Conservation (phyloP, 2,113 vertebrate genomes). For the Chaenogobius annularis region DNA sequence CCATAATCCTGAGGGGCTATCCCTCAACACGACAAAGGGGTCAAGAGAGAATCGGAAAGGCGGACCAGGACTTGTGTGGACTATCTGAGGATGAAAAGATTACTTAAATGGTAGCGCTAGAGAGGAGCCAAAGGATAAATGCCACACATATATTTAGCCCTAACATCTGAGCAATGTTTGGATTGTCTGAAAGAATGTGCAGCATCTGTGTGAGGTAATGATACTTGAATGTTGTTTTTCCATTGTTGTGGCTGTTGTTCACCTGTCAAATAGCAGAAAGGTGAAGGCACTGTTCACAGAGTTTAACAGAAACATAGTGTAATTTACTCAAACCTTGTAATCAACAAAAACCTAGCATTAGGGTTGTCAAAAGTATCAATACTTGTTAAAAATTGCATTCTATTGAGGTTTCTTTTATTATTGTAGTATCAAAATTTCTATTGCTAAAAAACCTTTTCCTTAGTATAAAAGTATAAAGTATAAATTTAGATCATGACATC, state of each 20-base stretch:
- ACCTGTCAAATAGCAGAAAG: constrained; percentile 25
- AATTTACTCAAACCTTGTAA: not conserved
- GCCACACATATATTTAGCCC: constrained; percentile 12
- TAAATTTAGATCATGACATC: too few species aligned
- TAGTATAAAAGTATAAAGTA: too few species aligned
- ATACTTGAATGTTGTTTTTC: not conserved
- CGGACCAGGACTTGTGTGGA: constrained; percentile 20
- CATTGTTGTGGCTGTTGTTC: constrained; percentile 5
- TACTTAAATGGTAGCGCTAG: not conserved
- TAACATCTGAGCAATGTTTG: constrained; percentile 41
- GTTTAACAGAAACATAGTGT: not conserved
- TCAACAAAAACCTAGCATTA: too few species aligned
- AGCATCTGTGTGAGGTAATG: constrained; percentile 20
- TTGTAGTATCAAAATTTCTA: too few species aligned
- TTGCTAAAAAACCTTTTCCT: too few species aligned
- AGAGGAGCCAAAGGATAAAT: constrained; percentile 8
- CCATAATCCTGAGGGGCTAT: constrained; percentile 43
- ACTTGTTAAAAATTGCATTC: too few species aligned
- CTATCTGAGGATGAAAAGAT: constrained; percentile 21
- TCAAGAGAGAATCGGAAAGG: constrained; percentile 29
- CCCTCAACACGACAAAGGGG: constrained; percentile 53
- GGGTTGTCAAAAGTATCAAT: too few species aligned
- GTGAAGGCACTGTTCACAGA: not conserved
- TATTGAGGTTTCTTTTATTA: too few species aligned
- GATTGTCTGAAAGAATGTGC: constrained; percentile 13